phyloP scores from a whole-genome alignment of 2,113 vertebrate species.

The Barbus barbus region DNA sequence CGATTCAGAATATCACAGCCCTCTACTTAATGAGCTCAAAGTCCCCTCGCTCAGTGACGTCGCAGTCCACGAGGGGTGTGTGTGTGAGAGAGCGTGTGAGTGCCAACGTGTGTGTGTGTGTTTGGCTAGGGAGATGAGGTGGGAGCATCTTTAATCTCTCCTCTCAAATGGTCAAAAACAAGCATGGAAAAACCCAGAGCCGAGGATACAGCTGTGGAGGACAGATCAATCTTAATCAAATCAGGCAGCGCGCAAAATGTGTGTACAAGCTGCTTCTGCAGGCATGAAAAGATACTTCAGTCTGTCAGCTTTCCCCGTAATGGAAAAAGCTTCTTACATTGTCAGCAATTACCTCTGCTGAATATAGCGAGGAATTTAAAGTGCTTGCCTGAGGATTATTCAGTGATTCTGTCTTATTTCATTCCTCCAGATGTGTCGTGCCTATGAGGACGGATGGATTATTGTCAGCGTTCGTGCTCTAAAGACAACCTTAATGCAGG shows the following conservation, averaged over 20 bases:
- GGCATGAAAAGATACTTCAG: conserved; percentile 51
- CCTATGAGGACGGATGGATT: conserved; percentile 45
- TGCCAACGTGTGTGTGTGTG: conserved; percentile 55
- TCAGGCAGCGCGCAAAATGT: conserved; percentile 45
- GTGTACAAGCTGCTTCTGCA: conserved; percentile 50
- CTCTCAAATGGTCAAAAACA: conserved; percentile 60
- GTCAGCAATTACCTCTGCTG: conserved; percentile 56
- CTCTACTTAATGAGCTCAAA: conserved; percentile 80
- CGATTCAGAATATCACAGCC: conserved; percentile 83
- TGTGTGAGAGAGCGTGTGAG: conserved; percentile 60
- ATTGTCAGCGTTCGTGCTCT: conserved; percentile 30
- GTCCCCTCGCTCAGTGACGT: conserved; percentile 76
- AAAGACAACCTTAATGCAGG: conserved; percentile 32
- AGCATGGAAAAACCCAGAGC: conserved; percentile 36
- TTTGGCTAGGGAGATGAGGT: conserved; percentile 58
- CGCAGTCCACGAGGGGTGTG: conserved; percentile 64
- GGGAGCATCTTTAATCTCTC: conserved; percentile 64
- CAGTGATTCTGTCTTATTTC: conserved; percentile 48
- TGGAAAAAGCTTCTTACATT: conserved; percentile 53
- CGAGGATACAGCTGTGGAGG: conserved; percentile 49
- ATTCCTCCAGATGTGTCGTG: conserved; percentile 53
- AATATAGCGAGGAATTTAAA: conserved; percentile 51
- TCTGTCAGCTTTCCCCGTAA: conserved; percentile 51
- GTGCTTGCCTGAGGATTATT: conserved; percentile 44
- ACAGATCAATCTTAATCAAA: conserved; percentile 56